phyloP scores from a whole-genome alignment of 2,113 vertebrate species.

The Agapornis roseicollis region DNA sequence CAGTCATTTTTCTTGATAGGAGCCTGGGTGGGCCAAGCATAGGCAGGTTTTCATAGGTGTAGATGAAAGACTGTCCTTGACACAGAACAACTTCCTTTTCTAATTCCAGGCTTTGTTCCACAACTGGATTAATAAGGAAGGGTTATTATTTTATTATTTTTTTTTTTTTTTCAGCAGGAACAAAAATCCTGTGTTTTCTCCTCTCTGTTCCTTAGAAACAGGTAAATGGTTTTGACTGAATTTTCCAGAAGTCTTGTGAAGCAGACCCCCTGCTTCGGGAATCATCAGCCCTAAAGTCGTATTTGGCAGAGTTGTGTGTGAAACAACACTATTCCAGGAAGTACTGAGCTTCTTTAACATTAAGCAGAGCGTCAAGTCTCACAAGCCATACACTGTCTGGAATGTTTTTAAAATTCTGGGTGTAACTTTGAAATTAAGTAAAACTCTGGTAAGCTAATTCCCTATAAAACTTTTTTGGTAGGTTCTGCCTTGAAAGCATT shows the following conservation, averaged over 20 bases:
- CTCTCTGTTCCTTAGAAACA: constrained; percentile 27
- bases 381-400: background rate
- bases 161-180: background rate
- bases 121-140: background rate
- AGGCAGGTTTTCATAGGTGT: constrained; percentile 3
- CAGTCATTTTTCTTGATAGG: background rate
- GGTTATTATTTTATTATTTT: background rate
- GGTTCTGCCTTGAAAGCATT: background rate
- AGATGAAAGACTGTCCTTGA: background rate
- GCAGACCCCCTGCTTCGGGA: background rate
- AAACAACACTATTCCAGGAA: background rate
- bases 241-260: background rate
- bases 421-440: background rate
- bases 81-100: background rate
- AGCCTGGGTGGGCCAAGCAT: background rate
- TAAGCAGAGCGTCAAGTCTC: background rate
- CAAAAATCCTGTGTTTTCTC: background rate
- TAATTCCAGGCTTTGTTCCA: background rate
- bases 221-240: constrained; percentile 30
- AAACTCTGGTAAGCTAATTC: background rate
- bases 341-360: background rate
- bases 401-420: background rate
- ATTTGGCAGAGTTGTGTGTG: constrained; percentile 14
- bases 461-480: background rate
- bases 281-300: background rate